Conservation (phyloP, 2,113 vertebrate genomes). For the Cottus gobio region DNA sequence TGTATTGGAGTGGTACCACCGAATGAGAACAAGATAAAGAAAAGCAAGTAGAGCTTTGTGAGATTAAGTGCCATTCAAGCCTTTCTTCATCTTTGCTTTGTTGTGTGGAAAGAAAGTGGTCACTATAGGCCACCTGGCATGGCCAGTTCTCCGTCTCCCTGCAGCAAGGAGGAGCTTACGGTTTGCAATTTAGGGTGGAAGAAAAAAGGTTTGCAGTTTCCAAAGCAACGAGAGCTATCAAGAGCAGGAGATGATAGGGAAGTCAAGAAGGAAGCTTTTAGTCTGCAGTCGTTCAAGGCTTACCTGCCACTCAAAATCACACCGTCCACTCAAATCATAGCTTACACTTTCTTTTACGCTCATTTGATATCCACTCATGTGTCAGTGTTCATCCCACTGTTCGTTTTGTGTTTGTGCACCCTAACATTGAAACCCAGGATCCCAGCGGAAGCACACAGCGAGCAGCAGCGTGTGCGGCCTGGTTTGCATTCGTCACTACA, state of each 20-base stretch:
- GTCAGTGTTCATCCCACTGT: slow-evolving; percentile 52
- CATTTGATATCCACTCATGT: slow-evolving; percentile 62
- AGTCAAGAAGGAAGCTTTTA: slow-evolving; percentile 39
- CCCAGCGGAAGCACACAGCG: not conserved
- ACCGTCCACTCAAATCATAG: slow-evolving; percentile 34
- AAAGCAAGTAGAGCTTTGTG: not conserved
- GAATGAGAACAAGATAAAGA: slow-evolving; percentile 9
- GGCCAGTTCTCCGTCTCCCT: not conserved
- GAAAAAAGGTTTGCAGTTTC: slow-evolving; percentile 12
- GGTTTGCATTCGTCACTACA: slow-evolving; percentile 16
- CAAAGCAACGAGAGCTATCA: slow-evolving; percentile 18
- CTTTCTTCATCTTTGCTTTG: slow-evolving; percentile 4
- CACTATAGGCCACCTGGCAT: not conserved
- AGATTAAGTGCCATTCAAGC: not conserved
- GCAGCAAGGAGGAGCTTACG: not conserved
- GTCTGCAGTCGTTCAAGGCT: not conserved
- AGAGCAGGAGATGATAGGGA: not conserved
- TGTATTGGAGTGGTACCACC: slow-evolving; percentile 1
- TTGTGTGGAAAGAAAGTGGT: slow-evolving; percentile 4
- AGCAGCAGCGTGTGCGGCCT: not conserved
- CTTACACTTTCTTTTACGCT: slow-evolving; percentile 27
- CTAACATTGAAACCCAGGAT: slow-evolving; percentile 23
- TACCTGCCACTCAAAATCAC: slow-evolving; percentile 40
- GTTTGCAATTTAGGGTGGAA: not conserved
- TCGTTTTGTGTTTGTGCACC: slow-evolving; percentile 41